These are phyloP conservation scores for Hormaphis cornu DNA, from an alignment of 1,140 invertebrate genomes.

Conservation along the genomic window DNA sequence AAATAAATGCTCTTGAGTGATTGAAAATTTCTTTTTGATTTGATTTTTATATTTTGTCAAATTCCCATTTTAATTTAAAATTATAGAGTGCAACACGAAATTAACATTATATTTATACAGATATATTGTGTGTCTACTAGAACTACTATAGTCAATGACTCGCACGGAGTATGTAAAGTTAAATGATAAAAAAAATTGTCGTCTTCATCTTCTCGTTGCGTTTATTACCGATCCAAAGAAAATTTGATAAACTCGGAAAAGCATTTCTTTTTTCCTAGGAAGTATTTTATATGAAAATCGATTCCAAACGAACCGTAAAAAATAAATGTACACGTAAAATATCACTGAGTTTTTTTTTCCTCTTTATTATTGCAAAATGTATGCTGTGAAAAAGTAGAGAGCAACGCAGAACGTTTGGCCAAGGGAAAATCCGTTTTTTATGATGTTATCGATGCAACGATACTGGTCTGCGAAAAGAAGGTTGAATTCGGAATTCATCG, in stretches of 20 bases:
- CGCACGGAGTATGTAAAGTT: too few species aligned
- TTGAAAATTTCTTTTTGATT: too few species aligned
- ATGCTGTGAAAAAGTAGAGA: neutral
- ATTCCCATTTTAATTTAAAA: too few species aligned
- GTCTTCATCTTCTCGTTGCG: too few species aligned
- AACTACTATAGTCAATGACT: too few species aligned
- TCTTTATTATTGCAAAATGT: neutral
- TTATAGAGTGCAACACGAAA: too few species aligned
- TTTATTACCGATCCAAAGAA: too few species aligned
- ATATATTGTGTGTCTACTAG: too few species aligned
- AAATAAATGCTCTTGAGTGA: too few species aligned
- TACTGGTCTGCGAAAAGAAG: neutral
- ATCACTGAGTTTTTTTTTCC: neutral
- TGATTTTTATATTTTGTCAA: too few species aligned
- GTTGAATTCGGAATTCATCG: neutral
- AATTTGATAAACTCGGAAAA: neutral
- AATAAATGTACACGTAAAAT: conserved; percentile 12
- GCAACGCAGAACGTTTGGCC: neutral
- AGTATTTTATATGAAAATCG: conserved; percentile 1
- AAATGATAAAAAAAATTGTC: too few species aligned
- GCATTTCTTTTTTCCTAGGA: neutral
- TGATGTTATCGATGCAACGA: conserved; percentile 21
- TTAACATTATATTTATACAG: too few species aligned
- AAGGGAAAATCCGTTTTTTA: conserved; percentile 20
- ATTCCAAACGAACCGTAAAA: conserved; percentile 10